These are phyloP conservation scores for Pherbina coryleti DNA, from an alignment of 2,888 invertebrate species.

Conservation along the genomic window DNA sequence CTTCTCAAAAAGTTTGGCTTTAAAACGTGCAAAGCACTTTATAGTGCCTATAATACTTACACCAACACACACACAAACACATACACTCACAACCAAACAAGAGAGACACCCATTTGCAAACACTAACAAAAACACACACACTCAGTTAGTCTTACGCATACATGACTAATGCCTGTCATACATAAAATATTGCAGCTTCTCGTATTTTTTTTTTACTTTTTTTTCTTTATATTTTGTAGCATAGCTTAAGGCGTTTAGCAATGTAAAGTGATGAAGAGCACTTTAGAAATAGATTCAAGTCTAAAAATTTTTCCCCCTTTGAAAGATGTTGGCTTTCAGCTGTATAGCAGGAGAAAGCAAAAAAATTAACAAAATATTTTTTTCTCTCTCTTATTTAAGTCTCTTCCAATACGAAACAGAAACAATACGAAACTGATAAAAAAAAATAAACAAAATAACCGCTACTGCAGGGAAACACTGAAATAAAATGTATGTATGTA, in stretches of 20 bases:
- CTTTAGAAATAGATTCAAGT: neutral
- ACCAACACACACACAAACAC: neutral
- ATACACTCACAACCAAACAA: neutral
- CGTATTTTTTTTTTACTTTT: neutral
- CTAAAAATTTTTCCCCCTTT: neutral
- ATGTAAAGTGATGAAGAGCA: neutral
- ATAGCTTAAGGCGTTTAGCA: constrained; percentile 16
- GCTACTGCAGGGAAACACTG: neutral
- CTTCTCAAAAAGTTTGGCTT: constrained; percentile 21
- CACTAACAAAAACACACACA: neutral
- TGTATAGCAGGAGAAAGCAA: neutral
- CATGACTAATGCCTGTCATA: constrained; percentile 17
- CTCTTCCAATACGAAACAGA: neutral
- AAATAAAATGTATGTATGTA: neutral
- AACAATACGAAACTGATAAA: neutral
- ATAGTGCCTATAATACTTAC: constrained; percentile 12
- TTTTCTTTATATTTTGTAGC: constrained; percentile 1
- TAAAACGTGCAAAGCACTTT: constrained; percentile 35
- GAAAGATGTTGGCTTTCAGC: too few relatives aligned
- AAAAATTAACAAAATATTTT: neutral
- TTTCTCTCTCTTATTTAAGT: neutral
- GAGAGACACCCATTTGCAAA: neutral
- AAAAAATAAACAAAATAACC: neutral
- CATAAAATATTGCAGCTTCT: constrained; percentile 9
- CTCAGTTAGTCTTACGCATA: neutral